Evolutionary conservation across 1,140 invertebrate genomes (phyloP), one percentile per base, ranked within the genome.

Genomic region (Rhysida immarginata): DNA sequence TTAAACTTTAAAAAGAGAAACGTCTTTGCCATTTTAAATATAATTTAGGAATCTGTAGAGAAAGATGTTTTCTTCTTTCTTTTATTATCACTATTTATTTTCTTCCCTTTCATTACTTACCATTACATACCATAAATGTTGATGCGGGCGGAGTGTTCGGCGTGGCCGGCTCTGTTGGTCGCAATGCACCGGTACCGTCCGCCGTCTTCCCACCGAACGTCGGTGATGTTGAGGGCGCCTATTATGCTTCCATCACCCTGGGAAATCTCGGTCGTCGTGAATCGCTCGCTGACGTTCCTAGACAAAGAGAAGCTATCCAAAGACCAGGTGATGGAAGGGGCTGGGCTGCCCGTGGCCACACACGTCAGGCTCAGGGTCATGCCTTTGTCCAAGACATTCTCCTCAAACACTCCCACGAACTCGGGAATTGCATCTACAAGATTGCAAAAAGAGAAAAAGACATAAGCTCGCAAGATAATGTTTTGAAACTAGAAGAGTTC

Each of bases 131-230:
- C n/a, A n/a, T n/a, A n/a, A n/a, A n/a, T n/a, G n/a, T n/a, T n/a
- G n/a, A n/a, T n/a, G n/a, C n/a, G n/a, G n/a, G n/a, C n/a, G n/a
- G n/a, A n/a, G 25, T 52, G 49, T 16, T 11, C 26, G 3, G 11
- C 21, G 8, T 21, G 8, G 8, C 49, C 23, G 8, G 23, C 49
- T 3, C 81, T 74, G 42, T 84, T 84, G 26, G 76, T 75, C 0
- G 88, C 87, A 16, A 79, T 80, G 65, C 90, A 95, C 0, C 81
- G 83, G 68, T 92, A 94, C 50, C 78, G 77, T 8, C 87, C 88
- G 42, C 81, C 80, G 61, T 80, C 78, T 2, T 68, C 61, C 2
- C 61, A 56, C 13, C 69, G 11, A 11, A 29, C 3, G 26, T 52
- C 26, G 5, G 21, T 18, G 20, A 52, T 29, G 16, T 29, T 18